Evolutionary conservation across 2,113 vertebrate species (phyloP).

Genomic region (Hiodon tergisus): DNA sequence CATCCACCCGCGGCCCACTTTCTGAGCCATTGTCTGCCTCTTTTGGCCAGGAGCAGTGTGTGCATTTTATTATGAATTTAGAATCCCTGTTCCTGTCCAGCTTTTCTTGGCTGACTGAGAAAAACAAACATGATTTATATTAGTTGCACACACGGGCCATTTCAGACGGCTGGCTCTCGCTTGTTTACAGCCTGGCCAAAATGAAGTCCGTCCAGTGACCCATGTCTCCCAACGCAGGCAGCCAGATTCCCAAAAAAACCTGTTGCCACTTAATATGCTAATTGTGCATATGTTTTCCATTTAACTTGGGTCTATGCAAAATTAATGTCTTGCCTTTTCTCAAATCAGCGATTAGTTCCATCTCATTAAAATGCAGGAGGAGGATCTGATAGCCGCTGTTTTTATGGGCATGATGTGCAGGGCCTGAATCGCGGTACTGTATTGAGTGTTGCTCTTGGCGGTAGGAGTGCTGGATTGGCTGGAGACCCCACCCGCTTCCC

Average conservation of each 20-base stretch:
- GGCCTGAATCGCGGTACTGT: slow-evolving; percentile 38
- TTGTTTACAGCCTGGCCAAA: not conserved
- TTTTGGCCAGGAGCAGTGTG: slow-evolving; percentile 2
- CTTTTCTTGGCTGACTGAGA: not conserved
- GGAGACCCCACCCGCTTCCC: not conserved
- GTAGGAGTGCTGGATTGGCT: slow-evolving; percentile 1
- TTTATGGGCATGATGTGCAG: slow-evolving; percentile 24
- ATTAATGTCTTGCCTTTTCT: slow-evolving; percentile 31
- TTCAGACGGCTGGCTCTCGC: not conserved
- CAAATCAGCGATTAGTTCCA: slow-evolving; percentile 31
- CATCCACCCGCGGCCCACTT: not conserved
- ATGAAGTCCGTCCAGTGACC: not conserved
- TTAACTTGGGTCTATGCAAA: slow-evolving; percentile 11
- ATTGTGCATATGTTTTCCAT: slow-evolving; percentile 21
- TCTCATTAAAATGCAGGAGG: slow-evolving; percentile 33
- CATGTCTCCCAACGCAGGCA: not conserved
- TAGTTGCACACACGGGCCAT: not conserved
- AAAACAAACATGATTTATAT: slow-evolving; percentile 12
- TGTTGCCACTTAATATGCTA: slow-evolving; percentile 6
- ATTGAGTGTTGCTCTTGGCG: slow-evolving; percentile 40
- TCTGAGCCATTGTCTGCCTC: not conserved
- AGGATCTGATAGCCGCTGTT: slow-evolving; percentile 23
- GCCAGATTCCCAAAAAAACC: not conserved
- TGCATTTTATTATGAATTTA: slow-evolving; percentile 10
- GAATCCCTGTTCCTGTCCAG: not conserved